Evolutionary conservation across 37 sponge, comb jelly and placozoan species (phyloP).

Genomic region (Eunapius fragilis): DNA sequence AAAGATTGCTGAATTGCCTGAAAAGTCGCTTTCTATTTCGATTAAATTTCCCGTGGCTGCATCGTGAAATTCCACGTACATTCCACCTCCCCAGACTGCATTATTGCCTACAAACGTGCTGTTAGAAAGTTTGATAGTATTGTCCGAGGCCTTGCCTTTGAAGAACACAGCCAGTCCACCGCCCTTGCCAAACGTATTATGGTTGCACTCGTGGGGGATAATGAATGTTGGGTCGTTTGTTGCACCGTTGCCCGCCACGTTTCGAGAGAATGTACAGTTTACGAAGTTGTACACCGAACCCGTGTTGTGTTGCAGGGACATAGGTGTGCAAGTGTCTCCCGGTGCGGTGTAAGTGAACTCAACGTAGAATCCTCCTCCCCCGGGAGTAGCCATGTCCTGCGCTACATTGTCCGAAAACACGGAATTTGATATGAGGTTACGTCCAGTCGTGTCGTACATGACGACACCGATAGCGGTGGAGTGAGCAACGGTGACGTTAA

Average conservation of each 20-base stretch:
- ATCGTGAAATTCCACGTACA: constrained; percentile 15
- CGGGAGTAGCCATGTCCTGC: neutral
- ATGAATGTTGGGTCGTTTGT: neutral
- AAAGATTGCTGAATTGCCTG: neutral
- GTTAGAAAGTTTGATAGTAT: constrained; percentile 21
- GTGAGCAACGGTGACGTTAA: neutral
- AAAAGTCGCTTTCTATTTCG: neutral
- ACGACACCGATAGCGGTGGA: constrained; percentile 43
- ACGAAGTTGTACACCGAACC: constrained; percentile 15
- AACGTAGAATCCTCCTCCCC: constrained; percentile 73
- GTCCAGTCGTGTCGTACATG: constrained; percentile 52
- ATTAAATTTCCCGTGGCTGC: neutral
- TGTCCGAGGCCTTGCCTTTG: neutral
- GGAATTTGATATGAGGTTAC: constrained; percentile 4
- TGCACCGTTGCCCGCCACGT: constrained; percentile 4
- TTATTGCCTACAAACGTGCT: constrained; percentile 42
- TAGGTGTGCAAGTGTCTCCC: neutral
- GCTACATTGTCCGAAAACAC: constrained; percentile 14
- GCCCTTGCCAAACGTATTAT: constrained; percentile 25
- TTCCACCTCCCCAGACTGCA: constrained; percentile 66
- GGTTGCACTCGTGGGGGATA: constrained; percentile 4
- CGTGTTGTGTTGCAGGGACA: no score
- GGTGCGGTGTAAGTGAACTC: constrained; percentile 71
- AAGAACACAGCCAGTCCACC: constrained; percentile 19
- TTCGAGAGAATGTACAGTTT: constrained; percentile 25